Conservation (phyloP, 1,140 invertebrate genomes). For the Panulirus ornatus region DNA sequence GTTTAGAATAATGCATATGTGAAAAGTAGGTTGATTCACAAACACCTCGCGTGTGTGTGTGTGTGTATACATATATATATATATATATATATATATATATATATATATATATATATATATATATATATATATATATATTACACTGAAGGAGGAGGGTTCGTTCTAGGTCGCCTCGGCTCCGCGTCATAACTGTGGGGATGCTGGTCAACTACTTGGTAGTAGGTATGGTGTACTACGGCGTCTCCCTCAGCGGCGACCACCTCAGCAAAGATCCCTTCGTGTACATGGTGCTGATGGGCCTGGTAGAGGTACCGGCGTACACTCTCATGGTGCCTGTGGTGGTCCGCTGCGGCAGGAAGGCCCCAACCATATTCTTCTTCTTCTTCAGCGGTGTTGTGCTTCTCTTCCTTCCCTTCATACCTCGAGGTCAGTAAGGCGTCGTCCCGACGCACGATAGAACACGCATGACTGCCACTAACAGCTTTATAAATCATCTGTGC, state of each 20-base stretch:
- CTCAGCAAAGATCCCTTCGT: constrained; percentile 57
- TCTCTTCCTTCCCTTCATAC: not conserved
- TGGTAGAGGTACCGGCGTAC: constrained; percentile 74
- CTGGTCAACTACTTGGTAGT: constrained; percentile 86
- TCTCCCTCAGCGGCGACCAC: constrained; percentile 88
- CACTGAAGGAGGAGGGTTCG: not conserved
- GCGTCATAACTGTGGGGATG: constrained; percentile 85
- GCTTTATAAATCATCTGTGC: too few species aligned
- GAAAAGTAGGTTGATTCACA: not conserved
- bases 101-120: constrained; percentile 41
- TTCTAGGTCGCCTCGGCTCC: constrained; percentile 83
- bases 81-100: constrained; percentile 41
- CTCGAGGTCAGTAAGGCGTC: constrained; percentile 20
- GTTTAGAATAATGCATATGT: not conserved
- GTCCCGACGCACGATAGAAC: too few species aligned
- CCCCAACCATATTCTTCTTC: constrained; percentile 28
- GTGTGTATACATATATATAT: constrained; percentile 22
- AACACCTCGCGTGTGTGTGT: too few species aligned
- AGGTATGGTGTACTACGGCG: constrained; percentile 85
- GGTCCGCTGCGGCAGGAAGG: constrained; percentile 14
- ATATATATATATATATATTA: too few species aligned
- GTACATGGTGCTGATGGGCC: constrained; percentile 61
- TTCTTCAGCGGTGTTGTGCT: not conserved
- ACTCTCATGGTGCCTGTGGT: constrained; percentile 49
- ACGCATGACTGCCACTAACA: too few species aligned